Conservation (phyloP, 2,113 vertebrate genomes). For the Brachypteracias leptosomus region DNA sequence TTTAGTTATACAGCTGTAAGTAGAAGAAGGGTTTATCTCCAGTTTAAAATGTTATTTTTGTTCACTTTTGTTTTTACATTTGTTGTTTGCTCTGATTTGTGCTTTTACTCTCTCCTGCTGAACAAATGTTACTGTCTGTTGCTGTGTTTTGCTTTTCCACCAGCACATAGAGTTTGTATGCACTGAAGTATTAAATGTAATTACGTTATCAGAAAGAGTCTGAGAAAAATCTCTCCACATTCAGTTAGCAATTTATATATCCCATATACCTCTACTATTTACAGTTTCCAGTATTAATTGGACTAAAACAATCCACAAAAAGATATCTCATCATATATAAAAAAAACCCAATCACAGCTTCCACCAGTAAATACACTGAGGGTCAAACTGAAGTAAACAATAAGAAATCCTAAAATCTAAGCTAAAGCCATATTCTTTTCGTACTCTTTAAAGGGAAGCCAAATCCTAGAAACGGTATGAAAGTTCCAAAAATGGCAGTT, state of each 20-base stretch:
- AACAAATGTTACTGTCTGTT: background rate
- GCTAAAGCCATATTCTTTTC: background rate
- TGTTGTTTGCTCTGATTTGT: background rate
- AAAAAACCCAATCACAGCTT: background rate
- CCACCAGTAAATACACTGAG: background rate
- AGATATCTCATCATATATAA: background rate
- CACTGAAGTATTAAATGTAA: background rate
- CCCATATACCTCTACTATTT: background rate
- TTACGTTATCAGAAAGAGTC: background rate
- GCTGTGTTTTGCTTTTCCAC: background rate
- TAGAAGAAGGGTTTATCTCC: background rate
- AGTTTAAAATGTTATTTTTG: background rate
- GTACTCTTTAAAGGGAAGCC: background rate
- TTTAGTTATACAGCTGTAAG: background rate
- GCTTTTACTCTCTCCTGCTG: background rate
- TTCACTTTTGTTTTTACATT: background rate
- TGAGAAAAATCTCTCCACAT: background rate
- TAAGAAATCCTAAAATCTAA: background rate
- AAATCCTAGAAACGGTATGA: background rate
- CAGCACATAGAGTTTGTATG: background rate
- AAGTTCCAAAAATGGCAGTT: background rate
- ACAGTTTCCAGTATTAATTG: background rate
- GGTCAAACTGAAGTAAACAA: background rate
- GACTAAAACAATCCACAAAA: background rate
- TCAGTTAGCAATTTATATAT: background rate